Evolutionary conservation across 2,888 invertebrate genomes (phyloP).

Genomic region (Tricholauxania praeusta): DNA sequence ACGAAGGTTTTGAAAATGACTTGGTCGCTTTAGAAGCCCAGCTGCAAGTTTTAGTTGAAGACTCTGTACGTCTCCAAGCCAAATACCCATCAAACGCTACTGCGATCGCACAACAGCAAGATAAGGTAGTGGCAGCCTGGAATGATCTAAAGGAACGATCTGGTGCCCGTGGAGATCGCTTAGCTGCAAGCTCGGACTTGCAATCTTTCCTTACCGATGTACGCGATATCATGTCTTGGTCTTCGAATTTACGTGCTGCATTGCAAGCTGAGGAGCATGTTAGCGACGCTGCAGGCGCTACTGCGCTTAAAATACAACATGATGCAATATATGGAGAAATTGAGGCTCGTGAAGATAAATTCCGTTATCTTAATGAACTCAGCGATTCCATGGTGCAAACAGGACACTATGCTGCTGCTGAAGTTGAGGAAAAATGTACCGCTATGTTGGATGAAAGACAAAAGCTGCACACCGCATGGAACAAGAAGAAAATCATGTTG

Average conservation of each 20-base stretch:
- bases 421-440: slow-evolving; percentile 84
- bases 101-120: slow-evolving; percentile 89
- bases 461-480: slow-evolving; percentile 86
- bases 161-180: slow-evolving; percentile 80
- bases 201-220: slow-evolving; percentile 90
- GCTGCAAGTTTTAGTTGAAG: slow-evolving; percentile 90
- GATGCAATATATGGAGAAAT: slow-evolving; percentile 86
- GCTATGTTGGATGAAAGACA: slow-evolving; percentile 84
- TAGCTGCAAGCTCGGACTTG: slow-evolving; percentile 88
- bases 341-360: slow-evolving; percentile 87
- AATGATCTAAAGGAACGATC: slow-evolving; percentile 85
- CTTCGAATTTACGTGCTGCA: slow-evolving; percentile 79
- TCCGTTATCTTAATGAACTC: slow-evolving; percentile 78
- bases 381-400: slow-evolving; percentile 88
- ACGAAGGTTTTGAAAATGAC: slow-evolving; percentile 95
- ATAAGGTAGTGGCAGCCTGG: slow-evolving; percentile 89
- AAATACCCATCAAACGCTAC: slow-evolving; percentile 94
- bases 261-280: slow-evolving; percentile 86
- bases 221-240: slow-evolving; percentile 92
- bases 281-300: slow-evolving; percentile 84
- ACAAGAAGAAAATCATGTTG: slow-evolving; percentile 86
- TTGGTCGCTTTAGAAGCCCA: slow-evolving; percentile 92
- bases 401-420: slow-evolving; percentile 83
- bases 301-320: slow-evolving; percentile 85
- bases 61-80: slow-evolving; percentile 87